phyloP scores from a whole-genome alignment of 2,888 invertebrate species.

The Microchrysa polita region DNA sequence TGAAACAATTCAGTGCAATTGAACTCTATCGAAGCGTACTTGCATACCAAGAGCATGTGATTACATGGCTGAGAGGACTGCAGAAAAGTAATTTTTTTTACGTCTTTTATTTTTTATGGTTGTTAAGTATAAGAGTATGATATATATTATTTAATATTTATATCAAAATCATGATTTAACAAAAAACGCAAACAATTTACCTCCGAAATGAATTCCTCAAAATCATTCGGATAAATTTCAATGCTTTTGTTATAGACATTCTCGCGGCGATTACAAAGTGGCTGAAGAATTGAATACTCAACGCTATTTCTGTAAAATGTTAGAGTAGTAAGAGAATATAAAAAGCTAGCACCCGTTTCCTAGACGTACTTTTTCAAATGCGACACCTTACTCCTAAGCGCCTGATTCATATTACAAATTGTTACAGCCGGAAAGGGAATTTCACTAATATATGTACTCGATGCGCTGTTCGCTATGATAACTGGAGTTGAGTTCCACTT shows the following conservation, averaged over 20 bases:
- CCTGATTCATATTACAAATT: slow-evolving; percentile 86
- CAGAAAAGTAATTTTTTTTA: slow-evolving; percentile 39
- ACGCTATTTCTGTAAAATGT: slow-evolving; percentile 44
- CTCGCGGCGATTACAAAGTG: slow-evolving; percentile 55
- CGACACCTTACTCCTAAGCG: slow-evolving; percentile 71
- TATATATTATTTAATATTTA: too few species aligned
- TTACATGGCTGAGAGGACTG: slow-evolving; percentile 79
- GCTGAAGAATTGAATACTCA: slow-evolving; percentile 56
- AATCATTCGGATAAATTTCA: background rate
- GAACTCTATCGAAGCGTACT: slow-evolving; percentile 70
- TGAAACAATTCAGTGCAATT: slow-evolving; percentile 77
- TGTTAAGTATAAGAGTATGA: too few species aligned
- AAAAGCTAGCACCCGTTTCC: background rate
- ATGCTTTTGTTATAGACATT: background rate
- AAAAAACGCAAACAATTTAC: too few species aligned
- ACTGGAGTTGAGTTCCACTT: slow-evolving; percentile 80
- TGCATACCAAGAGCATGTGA: slow-evolving; percentile 75
- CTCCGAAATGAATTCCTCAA: slow-evolving; percentile 12
- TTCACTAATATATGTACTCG: slow-evolving; percentile 71
- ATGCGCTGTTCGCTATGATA: slow-evolving; percentile 79
- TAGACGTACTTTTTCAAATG: slow-evolving; percentile 59
- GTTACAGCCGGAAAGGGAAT: slow-evolving; percentile 87
- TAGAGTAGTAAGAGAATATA: background rate
- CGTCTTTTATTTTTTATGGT: too few species aligned
- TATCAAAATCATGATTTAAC: too few species aligned